Percentiles rank a stretch among this genome's conserved stretches.
phyloP scores from a whole-genome alignment of 2,888 invertebrate genomes.

The Linyphia triangularis region DNA sequence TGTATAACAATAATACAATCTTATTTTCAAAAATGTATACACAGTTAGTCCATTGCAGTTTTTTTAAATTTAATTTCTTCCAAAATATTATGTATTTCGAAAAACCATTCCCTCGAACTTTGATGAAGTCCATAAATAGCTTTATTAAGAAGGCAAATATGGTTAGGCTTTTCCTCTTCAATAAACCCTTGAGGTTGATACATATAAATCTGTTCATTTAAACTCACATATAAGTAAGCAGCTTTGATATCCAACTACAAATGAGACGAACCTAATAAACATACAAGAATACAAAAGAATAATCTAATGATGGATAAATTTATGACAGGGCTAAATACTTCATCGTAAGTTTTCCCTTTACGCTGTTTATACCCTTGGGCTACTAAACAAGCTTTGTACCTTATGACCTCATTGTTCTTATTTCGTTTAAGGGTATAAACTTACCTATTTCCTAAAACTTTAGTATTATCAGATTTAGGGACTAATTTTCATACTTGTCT shows the following conservation, averaged over 20 bases:
- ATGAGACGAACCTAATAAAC: too few species aligned
- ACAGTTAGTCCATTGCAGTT: too few species aligned
- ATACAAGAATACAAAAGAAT: background rate
- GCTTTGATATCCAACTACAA: background rate
- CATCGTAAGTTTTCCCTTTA: background rate
- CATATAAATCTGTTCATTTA: background rate
- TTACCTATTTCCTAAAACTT: background rate
- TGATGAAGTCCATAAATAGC: background rate
- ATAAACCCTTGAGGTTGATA: background rate
- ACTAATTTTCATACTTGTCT: slow-evolving; percentile 6
- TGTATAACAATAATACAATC: too few species aligned
- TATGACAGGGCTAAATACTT: background rate
- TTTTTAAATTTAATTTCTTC: background rate
- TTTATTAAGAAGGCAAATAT: background rate
- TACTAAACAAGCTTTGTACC: background rate
- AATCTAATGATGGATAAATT: background rate
- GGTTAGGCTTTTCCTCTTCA: background rate
- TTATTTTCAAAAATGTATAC: too few species aligned
- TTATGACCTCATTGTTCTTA: background rate
- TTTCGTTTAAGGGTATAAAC: background rate
- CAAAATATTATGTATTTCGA: background rate
- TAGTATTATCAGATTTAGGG: background rate
- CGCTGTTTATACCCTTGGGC: background rate
- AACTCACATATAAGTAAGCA: background rate
- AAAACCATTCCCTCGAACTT: background rate